Evolutionary conservation across 2,888 invertebrate genomes (phyloP).

Genomic region (Arge pagana): DNA sequence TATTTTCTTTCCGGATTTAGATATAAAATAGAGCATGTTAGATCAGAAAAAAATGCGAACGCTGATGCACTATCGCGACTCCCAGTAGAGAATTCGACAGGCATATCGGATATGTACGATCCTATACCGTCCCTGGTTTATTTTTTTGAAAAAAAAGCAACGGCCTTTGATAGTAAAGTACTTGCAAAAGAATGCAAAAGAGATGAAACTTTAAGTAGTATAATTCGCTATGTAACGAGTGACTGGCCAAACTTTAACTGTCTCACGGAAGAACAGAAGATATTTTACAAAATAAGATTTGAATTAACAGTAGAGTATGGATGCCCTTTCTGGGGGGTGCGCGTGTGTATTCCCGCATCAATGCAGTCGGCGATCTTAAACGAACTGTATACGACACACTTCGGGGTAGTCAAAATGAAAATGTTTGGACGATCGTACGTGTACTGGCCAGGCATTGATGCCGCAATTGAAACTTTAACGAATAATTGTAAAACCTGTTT

Average conservation of each 20-base stretch:
- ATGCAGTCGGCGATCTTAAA: conserved; percentile 19
- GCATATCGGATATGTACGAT: conserved; percentile 6
- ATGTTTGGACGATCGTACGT: conserved; percentile 33
- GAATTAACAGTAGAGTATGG: conserved; percentile 24
- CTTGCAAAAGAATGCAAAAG: conserved; percentile 19
- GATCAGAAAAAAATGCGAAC: conserved; percentile 21
- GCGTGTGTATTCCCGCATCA: conserved; percentile 22
- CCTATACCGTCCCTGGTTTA: conserved; percentile 16
- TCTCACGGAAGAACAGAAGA: conserved; percentile 5
- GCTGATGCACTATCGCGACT: conserved; percentile 24
- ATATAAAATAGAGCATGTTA: conserved; percentile 27
- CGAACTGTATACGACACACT: conserved; percentile 29
- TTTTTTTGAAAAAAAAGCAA: conserved; percentile 21
- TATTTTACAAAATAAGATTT: conserved; percentile 3
- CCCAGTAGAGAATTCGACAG: conserved; percentile 19
- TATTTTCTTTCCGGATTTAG: conserved; percentile 7
- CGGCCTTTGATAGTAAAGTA: conserved; percentile 14
- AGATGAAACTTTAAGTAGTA: conserved; percentile 16
- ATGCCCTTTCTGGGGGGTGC: conserved; percentile 27
- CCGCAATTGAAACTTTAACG: conserved; percentile 27
- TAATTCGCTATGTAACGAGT: conserved; percentile 19
- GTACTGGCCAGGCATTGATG: conserved; percentile 31
- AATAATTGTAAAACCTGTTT: conserved; percentile 30
- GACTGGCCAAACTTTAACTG: conserved; percentile 23
- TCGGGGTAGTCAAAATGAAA: conserved; percentile 34